Evolutionary conservation across 2,797 vertebrate species (phyloP).

Genomic region (Ibycter americanus): DNA sequence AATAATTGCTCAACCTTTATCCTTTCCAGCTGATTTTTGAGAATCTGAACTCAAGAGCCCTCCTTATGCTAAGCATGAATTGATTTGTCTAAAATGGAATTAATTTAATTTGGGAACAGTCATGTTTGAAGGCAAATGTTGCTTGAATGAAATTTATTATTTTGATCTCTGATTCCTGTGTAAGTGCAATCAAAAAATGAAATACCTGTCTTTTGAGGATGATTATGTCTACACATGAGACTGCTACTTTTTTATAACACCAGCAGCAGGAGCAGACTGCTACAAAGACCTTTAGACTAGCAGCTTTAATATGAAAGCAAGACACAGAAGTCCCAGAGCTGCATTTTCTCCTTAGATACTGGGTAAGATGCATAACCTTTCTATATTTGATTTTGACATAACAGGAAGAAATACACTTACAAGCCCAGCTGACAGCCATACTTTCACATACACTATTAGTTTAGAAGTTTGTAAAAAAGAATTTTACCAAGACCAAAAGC

Average conservation of each 20-base stretch:
- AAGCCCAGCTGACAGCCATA: neutral
- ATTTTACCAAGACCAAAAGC: neutral
- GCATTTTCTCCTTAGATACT: neutral
- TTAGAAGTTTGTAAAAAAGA: neutral
- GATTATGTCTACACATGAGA: neutral
- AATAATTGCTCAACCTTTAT: slow-evolving; percentile 55
- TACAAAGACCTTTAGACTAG: neutral
- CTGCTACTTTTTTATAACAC: neutral
- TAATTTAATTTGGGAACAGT: slow-evolving; percentile 47
- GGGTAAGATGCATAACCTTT: neutral
- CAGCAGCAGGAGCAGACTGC: neutral
- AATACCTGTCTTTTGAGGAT: neutral
- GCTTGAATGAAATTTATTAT: slow-evolving; percentile 19
- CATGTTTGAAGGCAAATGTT: slow-evolving; percentile 29
- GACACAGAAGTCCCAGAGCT: neutral
- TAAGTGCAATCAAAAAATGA: neutral
- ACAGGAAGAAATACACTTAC: neutral
- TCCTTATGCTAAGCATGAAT: slow-evolving; percentile 31
- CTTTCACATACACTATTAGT: neutral
- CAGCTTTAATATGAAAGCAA: neutral
- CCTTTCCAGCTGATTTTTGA: slow-evolving; percentile 54
- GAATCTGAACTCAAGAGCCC: neutral
- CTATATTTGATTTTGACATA: neutral
- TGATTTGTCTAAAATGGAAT: slow-evolving; percentile 33
- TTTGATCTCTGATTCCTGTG: neutral